Base-by-base conservation (phyloP, 2,113 vertebrate genomes). In the Ardeotis arabs region DNA sequence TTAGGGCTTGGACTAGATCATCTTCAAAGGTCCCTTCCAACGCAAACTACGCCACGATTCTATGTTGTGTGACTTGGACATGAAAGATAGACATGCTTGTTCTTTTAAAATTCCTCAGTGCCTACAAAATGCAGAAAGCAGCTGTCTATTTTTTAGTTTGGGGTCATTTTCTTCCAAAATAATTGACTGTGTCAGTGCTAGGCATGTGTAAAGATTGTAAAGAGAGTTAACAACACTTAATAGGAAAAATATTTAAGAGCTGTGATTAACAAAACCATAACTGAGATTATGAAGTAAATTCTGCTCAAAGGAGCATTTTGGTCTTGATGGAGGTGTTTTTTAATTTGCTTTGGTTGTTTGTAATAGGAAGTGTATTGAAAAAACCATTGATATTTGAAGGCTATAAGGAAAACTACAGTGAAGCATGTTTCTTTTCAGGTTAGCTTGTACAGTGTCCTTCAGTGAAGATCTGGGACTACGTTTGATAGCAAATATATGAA, bases 71-170 rank as follows among this genome's bases (percentile, higher is more conserved):
- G 33, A 29, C 19, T 47, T 70, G 49, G 39, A 39, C 2, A 1
- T n/a, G 28, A 63, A 79, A 19, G 39, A 23, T 6, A 52, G 53
- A 24, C 1, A 7, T 76, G 31, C 10, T 63, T 0, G 0, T 70
- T 17, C 21, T 73, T 63, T 14, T 33, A 47, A 28, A 74, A 47
- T 33, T 31, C 49, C 22, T 37, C 41, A 33, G 11, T 39, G 59
- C 41, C 50, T 28, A 56, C 59, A 56, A 56, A 56, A 74, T 22
- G 33, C 50, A 56, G 33, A 47, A 64, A 74, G 27, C 14, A 47
- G 28, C 39, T 53, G 12, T 20, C 67, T 64, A 1, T 14, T 37
- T 74, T 63, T 37, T 21, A 45, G 10, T 17, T 44, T 39, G 17
- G 15, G 3, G 31, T 62, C 8, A 63, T 12, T 53, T 84, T 52